A percentile compares a stretch with the other conserved stretches of the same genome.
Conservation (phyloP, 2,888 invertebrate species). For the Zygothrica quintamaculata region DNA sequence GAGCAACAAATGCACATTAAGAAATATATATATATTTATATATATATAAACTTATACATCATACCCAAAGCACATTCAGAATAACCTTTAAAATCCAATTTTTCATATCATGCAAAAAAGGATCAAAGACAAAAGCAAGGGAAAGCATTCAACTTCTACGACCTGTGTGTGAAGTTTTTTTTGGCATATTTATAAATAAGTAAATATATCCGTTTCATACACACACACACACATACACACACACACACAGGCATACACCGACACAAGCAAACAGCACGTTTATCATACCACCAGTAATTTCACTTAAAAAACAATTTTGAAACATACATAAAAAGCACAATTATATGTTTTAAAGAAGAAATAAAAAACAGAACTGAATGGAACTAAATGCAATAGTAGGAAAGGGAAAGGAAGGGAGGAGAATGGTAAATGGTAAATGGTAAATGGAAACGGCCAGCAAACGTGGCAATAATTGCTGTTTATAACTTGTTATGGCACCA, state of each 20-base stretch:
- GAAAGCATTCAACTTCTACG: constrained; percentile 39
- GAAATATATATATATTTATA: too few species aligned
- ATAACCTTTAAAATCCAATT: not conserved
- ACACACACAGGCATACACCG: constrained; percentile 22
- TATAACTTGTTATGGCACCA: constrained; percentile 78
- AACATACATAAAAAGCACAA: constrained; percentile 73
- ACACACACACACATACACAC: constrained; percentile 9
- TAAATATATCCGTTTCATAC: constrained; percentile 37
- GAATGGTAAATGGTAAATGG: too few species aligned
- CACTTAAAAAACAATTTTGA: constrained; percentile 75
- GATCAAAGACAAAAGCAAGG: constrained; percentile 24
- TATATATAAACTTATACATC: constrained; percentile 47
- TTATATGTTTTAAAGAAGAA: constrained; percentile 74
- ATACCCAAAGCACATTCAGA: constrained; percentile 23
- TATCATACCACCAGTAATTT: constrained; percentile 66
- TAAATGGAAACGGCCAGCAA: constrained; percentile 31
- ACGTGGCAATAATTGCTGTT: constrained; percentile 74
- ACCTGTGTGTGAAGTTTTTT: constrained; percentile 60
- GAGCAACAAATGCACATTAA: not conserved
- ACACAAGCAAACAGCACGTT: constrained; percentile 18
- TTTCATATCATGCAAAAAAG: constrained; percentile 14
- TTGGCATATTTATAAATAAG: constrained; percentile 27
- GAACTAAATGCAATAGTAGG: too few species aligned
- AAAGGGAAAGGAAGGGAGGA: too few species aligned
- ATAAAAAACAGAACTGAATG: constrained; percentile 22